Conservation (phyloP, 2,888 invertebrate genomes). For the Gastracanthus pulcherrimus region DNA sequence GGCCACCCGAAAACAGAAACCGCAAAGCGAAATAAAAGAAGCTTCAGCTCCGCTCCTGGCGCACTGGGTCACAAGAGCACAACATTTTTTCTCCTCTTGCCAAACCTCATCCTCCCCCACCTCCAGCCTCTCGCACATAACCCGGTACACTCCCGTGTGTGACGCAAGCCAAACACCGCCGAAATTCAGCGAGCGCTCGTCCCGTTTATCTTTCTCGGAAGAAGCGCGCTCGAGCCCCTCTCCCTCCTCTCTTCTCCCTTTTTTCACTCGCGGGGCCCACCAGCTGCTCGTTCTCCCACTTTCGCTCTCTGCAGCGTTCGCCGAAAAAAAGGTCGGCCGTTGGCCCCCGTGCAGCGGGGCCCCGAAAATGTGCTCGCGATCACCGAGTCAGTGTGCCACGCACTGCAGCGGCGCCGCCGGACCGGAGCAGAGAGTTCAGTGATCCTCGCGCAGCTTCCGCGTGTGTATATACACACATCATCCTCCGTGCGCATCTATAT, state of each 20-base stretch:
- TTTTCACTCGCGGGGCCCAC: constrained; percentile 17
- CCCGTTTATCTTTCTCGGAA: constrained; percentile 1
- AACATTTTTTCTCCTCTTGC: constrained; percentile 14
- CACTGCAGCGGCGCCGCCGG: constrained; percentile 9
- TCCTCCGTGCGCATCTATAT: background rate
- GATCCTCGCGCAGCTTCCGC: constrained; percentile 38
- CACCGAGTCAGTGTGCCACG: constrained; percentile 52
- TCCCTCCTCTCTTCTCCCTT: background rate
- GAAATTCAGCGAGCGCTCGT: constrained; percentile 14
- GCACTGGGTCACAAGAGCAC: constrained; percentile 37
- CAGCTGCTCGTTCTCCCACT: constrained; percentile 57
- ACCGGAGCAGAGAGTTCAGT: too few species aligned
- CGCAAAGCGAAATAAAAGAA: background rate
- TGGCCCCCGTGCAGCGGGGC: constrained; percentile 43
- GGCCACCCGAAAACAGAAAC: background rate
- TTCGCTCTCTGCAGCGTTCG: constrained; percentile 41
- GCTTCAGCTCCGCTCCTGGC: constrained; percentile 14
- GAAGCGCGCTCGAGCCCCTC: background rate
- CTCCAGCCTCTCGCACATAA: constrained; percentile 5
- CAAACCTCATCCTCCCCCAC: constrained; percentile 33
- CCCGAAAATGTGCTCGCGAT: constrained; percentile 39
- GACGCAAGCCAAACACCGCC: constrained; percentile 20
- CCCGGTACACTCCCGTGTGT: background rate
- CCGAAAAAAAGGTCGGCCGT: constrained; percentile 53
- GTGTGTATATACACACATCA: background rate